These are phyloP conservation scores for Apis cerana DNA, from an alignment of 1,140 invertebrate genomes.

Conservation along the genomic window DNA sequence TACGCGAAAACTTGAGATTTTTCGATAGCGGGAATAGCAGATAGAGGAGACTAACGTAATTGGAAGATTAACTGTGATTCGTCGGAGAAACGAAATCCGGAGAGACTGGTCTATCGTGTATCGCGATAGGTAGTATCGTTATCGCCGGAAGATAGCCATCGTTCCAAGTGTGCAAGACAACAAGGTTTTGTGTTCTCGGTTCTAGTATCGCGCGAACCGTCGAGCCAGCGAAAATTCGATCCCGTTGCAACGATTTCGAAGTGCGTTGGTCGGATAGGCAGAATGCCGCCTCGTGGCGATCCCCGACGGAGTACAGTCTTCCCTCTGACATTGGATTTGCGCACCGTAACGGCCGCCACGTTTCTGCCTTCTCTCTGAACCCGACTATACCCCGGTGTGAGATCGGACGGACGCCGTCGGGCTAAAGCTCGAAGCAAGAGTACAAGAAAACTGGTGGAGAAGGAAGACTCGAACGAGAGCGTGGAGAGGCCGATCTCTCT, in stretches of 20 bases:
- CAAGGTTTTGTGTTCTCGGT: constrained; percentile 4
- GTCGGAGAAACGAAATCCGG: not conserved
- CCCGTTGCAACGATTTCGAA: not conserved
- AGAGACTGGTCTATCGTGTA: constrained; percentile 5
- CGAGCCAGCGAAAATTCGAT: constrained; percentile 2
- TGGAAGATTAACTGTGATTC: not conserved
- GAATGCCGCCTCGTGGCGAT: not conserved
- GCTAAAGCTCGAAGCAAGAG: too few relatives aligned
- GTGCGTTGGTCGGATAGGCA: too few relatives aligned
- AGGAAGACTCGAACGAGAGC: too few relatives aligned
- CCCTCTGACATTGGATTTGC: not conserved
- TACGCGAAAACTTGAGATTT: too few relatives aligned
- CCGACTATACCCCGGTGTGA: too few relatives aligned
- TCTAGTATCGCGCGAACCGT: constrained; percentile 48
- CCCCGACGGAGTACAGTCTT: too few relatives aligned
- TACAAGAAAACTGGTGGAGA: too few relatives aligned
- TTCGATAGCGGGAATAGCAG: not conserved
- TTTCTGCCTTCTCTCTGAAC: not conserved
- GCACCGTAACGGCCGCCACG: not conserved
- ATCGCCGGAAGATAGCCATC: constrained; percentile 58
- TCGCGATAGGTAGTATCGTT: constrained; percentile 59
- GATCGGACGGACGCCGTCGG: too few relatives aligned
- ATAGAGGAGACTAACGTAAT: not conserved
- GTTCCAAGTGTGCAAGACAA: not conserved
- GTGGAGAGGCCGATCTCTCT: not conserved